Percentiles rank a stretch among this genome's conserved stretches.
Evolutionary conservation across 1,140 invertebrate genomes (phyloP).

Genomic region (Solenopsis fugax): DNA sequence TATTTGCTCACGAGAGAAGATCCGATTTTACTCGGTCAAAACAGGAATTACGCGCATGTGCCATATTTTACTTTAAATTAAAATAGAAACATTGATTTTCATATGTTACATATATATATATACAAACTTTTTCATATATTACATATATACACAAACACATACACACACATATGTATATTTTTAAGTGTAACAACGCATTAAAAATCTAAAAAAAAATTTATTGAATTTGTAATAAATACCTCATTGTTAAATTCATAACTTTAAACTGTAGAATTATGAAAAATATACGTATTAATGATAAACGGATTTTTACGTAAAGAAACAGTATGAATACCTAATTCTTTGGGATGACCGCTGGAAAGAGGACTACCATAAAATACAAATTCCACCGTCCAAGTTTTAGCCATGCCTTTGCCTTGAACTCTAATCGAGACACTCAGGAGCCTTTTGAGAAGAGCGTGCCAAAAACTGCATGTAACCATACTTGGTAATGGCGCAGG

Average conservation of each 20-base stretch:
- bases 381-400: conserved; percentile 96
- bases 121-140: not conserved
- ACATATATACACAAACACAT: not conserved
- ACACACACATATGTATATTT: not conserved
- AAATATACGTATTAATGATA: conserved; percentile 12
- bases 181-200: not conserved
- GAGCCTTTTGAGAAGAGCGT: conserved; percentile 91
- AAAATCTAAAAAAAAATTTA: not conserved
- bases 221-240: conserved; percentile 6
- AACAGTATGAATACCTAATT: conserved; percentile 89
- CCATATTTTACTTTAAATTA: not conserved
- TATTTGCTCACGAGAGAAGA: not conserved
- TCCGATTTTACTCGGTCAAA: not conserved
- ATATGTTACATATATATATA: not conserved
- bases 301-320: not conserved
- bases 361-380: conserved; percentile 95
- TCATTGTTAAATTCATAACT: conserved; percentile 39
- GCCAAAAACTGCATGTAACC: conserved; percentile 86
- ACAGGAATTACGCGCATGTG: not conserved
- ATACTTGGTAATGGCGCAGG: conserved; percentile 88
- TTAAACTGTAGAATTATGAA: conserved; percentile 27
- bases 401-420: conserved; percentile 90
- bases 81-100: not conserved
- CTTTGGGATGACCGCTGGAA: conserved; percentile 92
- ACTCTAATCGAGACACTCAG: conserved; percentile 95